Base-by-base conservation (phyloP, 2,113 vertebrate species). In the Emydocephalus ijimae region DNA sequence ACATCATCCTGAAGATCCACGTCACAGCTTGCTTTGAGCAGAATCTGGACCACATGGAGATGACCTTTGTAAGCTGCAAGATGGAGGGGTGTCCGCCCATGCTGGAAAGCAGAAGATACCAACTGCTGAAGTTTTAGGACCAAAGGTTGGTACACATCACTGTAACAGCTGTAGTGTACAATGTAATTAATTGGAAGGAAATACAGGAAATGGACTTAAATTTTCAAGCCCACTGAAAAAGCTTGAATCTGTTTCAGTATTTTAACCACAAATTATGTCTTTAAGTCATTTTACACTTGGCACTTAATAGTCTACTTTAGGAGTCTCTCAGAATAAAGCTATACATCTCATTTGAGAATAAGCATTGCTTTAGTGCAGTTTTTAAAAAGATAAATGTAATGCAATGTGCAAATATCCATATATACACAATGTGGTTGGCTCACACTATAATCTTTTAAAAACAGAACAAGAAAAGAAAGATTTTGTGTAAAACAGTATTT, bases 1-100 rank as follows among this genome's bases (percentile, higher is more conserved):
- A 99, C 99, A 89, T 99, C 99, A 95, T 99, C 99, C 95, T 99
- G 98, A 96, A 99, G 97, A 96, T 99, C 98, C 94, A 99, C 97
- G 96, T 99, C 99, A 50, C 99, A 99, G 95, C 98, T 98, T n/a
- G 99, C 99, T 96, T 98, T 99, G 96, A 99, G 97, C 95, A 99
- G 98, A 96, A 99, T 97, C 92, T 97, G 98, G 92, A 99, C 98
- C 39, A 99, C 98, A 24, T 98, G 98, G 56, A 98, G 97, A 96
- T 99, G 99, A 94, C 98, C 99, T 96, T 98, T 99, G 97, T 99
- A 98, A 94, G 99, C 98, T 94, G 99, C 98, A 97, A 99, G 97
- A 97, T 99, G 99, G 94, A 99, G 95, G 1, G 99, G 98, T 1
- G 98, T 98, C 94, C 99, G 97, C 96, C 99, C 99, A 98, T 99